Base-by-base conservation (phyloP, 2,797 vertebrate species). In the Crenichthys baileyi region DNA sequence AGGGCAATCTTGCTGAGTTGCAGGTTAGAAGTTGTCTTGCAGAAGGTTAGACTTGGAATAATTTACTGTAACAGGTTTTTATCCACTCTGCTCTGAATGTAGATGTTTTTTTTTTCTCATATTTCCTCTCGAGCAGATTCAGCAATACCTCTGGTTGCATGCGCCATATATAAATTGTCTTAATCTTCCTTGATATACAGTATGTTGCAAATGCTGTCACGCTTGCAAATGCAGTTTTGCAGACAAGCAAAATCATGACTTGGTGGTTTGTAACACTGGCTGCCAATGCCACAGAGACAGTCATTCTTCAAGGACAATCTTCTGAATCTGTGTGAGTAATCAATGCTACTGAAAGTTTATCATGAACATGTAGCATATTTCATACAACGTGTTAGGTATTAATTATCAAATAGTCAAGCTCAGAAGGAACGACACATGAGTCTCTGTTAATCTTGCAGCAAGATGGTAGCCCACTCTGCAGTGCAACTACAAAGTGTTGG, bases 291-390 rank as follows among this genome's bases (percentile, higher is more conserved):
- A 89, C 88, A 87, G 87, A 89, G 85, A 85, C 82, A 75, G 88
- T 89, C 89, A 81, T 86, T 92, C 87, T 84, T 93, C 93, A 94
- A 94, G 93, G 90, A 90, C 92, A 87, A 89, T 88, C 87, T 90
- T 70, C 76, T 82, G 85, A 85, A 87, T 87, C 86, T 80, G 79
- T 85, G 89, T 79, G 81, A 91, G 90, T 91, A 91, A 93, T 90
- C 91, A 90, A 89, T 90, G 90, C 83, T 82, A 76, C 83, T 79
- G 85, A 87, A 82, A 88, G 89, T 91, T 91, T 88, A 89, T 90
- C 89, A 87, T 90, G 82, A 87, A 87, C 79, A 79, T 13, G 50
- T 78, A 80, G 79, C 85, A 83, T 90, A 61, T 73, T 65, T 84
- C 79, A 84, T 4, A 70, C 71, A 60, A n/a, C n/a, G n/a, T n/a